Base-by-base conservation (phyloP, 2,797 vertebrate genomes). In the Microctenopoma steveboyesi region DNA sequence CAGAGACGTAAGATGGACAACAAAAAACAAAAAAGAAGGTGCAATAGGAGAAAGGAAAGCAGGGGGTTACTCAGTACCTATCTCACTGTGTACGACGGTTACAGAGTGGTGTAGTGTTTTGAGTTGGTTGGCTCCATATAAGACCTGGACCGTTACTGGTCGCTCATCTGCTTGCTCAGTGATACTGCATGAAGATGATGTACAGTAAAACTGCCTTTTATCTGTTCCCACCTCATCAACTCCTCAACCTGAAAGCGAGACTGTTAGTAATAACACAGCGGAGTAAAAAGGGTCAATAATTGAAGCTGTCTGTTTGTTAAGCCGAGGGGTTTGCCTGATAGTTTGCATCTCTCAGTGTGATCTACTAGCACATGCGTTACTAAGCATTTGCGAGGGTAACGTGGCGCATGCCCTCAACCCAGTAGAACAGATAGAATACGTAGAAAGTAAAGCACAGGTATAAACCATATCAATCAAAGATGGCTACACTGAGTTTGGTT, bases 51-150 rank as follows among this genome's bases (percentile, higher is more conserved):
- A 72, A 76, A 65, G 51, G 55, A 61, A 76, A 74, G 70, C 53
- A 64, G 47, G 69, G 74, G 81, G 83, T 88, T 82, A 83, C 72
- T 86, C 49, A 16, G 69, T 45, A 73, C 82, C 90, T 89, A 89
- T 90, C 82, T 84, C 67, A 79, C 70, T 79, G 69, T 35, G 62
- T 80, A 79, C 69, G 60, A 57, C 28, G 59, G 76, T 72, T 70
- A 74, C 54, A 45, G 66, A 43, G 25, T 4, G 55, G 37, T 69
- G 69, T 11, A 54, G 45, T 74, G 76, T 76, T 78, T 67, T 57
- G 56, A 63, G 45, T 3, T 40, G 13, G 68, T 35, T 62, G 52
- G 39, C 59, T 81, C 73, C 81, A 65, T 83, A 82, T 86, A 86
- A 82, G 71, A 81, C 76, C 81, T 62, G 74, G 65, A 77, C 60